Conservation (phyloP, 2,888 invertebrate genomes). For the Eumacrocentrus americanus region DNA sequence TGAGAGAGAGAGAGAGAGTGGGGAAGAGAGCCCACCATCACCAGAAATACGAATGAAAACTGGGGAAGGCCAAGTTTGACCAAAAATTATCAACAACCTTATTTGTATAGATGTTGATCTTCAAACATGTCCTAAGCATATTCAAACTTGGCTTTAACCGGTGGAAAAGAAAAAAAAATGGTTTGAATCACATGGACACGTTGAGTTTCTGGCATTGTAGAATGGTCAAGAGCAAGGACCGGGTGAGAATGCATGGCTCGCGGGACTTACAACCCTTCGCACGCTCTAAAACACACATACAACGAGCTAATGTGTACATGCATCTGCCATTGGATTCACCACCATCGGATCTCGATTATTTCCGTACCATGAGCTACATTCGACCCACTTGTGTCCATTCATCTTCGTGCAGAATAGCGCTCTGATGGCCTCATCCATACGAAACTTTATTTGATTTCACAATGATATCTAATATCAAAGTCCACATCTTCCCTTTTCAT, state of each 20-base stretch:
- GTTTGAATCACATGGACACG: too few relatives aligned
- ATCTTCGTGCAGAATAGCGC: conserved; percentile 2
- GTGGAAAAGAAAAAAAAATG: too few relatives aligned
- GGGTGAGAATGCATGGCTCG: conserved; percentile 46
- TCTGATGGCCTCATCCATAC: not conserved
- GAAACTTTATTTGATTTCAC: not conserved
- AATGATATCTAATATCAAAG: not conserved
- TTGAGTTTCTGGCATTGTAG: conserved; percentile 52
- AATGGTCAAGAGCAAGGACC: conserved; percentile 57
- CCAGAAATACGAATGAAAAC: not conserved
- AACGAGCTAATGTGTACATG: not conserved
- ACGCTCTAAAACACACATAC: conserved; percentile 9
- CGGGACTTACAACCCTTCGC: conserved; percentile 41
- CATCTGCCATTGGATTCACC: conserved; percentile 9
- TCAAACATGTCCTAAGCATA: too few relatives aligned
- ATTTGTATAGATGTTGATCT: too few relatives aligned
- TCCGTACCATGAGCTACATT: conserved; percentile 25
- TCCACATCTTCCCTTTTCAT: not conserved
- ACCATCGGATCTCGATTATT: conserved; percentile 31
- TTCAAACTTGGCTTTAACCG: too few relatives aligned
- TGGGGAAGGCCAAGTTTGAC: too few relatives aligned
- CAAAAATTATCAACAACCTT: too few relatives aligned
- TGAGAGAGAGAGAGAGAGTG: not conserved
- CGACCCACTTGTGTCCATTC: conserved; percentile 34
- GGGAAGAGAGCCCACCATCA: not conserved